phyloP scores from a whole-genome alignment of 2,113 vertebrate species.

The Corvus hawaiiensis region DNA sequence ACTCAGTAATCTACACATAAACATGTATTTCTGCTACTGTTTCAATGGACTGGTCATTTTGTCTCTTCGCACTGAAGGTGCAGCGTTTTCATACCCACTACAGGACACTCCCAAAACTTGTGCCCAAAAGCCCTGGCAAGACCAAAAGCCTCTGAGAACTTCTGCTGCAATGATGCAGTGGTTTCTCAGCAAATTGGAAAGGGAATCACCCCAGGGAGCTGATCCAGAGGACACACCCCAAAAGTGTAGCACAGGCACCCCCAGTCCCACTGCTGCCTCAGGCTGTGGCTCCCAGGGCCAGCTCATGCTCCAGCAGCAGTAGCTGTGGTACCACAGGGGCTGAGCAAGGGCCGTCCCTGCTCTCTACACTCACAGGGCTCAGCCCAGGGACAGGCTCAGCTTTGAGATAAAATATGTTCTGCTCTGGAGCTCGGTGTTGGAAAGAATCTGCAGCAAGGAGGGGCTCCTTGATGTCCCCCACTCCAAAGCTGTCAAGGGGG shows the following conservation, averaged over 20 bases:
- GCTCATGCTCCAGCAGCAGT: neutral
- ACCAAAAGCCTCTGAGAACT: neutral
- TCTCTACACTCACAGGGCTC: too few species aligned
- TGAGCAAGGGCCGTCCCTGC: neutral
- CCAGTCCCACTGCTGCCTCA: neutral
- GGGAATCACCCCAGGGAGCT: neutral
- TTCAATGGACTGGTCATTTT: neutral
- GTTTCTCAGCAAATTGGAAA: neutral
- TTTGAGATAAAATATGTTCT: neutral
- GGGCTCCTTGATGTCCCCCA: neutral
- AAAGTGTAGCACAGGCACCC: fast-evolving
- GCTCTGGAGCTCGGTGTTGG: neutral
- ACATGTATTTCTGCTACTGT: neutral
- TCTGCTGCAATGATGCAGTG: neutral
- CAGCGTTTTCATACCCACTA: neutral
- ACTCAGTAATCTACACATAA: constrained; percentile 42
- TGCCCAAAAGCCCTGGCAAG: neutral
- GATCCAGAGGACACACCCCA: neutral
- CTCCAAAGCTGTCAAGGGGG: neutral
- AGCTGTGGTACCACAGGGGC: neutral
- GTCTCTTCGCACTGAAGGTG: neutral
- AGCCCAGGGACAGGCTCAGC: neutral
- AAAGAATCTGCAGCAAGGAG: neutral
- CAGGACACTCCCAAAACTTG: neutral
- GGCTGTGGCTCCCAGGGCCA: neutral